These are phyloP conservation scores for Empidonax traillii DNA, from an alignment of 2,113 vertebrate genomes.

Conservation along the genomic window DNA sequence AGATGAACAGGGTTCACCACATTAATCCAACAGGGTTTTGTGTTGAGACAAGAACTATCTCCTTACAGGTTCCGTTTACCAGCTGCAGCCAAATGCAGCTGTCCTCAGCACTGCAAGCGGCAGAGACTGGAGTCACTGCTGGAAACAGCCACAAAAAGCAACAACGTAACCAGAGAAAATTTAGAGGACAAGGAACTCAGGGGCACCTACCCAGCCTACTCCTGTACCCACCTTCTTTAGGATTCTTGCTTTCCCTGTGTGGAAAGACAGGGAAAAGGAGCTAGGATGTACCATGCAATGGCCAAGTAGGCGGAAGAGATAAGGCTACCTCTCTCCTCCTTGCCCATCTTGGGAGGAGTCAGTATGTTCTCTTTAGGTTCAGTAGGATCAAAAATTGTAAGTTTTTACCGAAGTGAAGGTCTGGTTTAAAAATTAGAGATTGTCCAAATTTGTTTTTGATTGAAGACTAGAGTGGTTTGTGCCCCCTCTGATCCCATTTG, in stretches of 20 bases:
- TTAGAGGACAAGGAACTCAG: background rate
- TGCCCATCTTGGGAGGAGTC: background rate
- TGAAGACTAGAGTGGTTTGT: slow-evolving; percentile 51
- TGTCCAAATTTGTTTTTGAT: slow-evolving; percentile 55
- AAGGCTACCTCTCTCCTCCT: background rate
- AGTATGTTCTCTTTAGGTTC: background rate
- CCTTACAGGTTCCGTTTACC: background rate
- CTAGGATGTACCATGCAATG: background rate
- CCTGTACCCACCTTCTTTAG: background rate
- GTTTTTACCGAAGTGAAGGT: slow-evolving; percentile 33
- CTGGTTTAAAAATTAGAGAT: slow-evolving; percentile 44
- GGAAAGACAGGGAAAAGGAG: background rate
- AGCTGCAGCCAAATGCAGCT: background rate
- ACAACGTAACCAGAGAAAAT: background rate
- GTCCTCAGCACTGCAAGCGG: background rate
- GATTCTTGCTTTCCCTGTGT: background rate
- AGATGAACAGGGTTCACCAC: background rate
- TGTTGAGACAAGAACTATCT: background rate
- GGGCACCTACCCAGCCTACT: background rate
- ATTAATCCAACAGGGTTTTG: background rate
- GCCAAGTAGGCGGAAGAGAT: background rate
- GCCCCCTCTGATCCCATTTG: slow-evolving; percentile 40
- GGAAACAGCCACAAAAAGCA: background rate
- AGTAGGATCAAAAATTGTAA: background rate
- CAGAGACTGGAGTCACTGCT: background rate